Evolutionary conservation across 2,797 vertebrate genomes (phyloP).

Genomic region (Lepus townsendii): DNA sequence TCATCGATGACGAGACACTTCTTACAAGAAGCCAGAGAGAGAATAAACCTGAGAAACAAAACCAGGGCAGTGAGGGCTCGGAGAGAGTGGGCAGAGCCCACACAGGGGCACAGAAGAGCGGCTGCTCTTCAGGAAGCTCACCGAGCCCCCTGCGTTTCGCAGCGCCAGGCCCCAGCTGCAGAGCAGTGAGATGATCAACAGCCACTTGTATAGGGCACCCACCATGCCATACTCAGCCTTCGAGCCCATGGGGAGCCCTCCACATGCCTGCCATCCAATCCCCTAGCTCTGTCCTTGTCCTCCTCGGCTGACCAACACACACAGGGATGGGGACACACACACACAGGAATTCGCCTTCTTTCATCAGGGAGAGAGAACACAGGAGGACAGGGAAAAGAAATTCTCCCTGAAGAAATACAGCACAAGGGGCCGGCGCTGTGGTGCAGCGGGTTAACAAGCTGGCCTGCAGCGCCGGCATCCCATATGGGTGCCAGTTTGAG

Average conservation of each 20-base stretch:
- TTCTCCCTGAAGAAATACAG: background rate
- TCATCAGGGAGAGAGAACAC: background rate
- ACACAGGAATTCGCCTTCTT: background rate
- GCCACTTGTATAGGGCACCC: background rate
- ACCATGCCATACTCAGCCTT: background rate
- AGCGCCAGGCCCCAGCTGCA: background rate
- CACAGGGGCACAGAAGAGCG: background rate
- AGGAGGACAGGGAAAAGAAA: background rate
- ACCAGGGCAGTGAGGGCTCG: background rate
- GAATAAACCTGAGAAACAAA: slow-evolving; percentile 93
- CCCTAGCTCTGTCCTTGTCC: background rate
- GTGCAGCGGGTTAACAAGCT: background rate
- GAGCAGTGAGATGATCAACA: background rate
- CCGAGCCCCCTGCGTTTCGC: rapidly evolving
- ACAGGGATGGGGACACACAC: background rate
- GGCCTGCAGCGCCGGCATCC: background rate
- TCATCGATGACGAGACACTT: slow-evolving; percentile 97
- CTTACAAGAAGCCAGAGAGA: slow-evolving; percentile 96
- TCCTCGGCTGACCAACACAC: background rate
- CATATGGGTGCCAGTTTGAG: too few species aligned
- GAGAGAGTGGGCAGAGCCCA: background rate
- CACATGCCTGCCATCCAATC: background rate
- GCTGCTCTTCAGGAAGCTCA: slow-evolving; percentile 23
- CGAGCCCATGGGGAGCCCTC: background rate
- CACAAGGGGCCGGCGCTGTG: too few species aligned